Conservation (phyloP, 2,797 vertebrate genomes). For the Enteromius treurensis region DNA sequence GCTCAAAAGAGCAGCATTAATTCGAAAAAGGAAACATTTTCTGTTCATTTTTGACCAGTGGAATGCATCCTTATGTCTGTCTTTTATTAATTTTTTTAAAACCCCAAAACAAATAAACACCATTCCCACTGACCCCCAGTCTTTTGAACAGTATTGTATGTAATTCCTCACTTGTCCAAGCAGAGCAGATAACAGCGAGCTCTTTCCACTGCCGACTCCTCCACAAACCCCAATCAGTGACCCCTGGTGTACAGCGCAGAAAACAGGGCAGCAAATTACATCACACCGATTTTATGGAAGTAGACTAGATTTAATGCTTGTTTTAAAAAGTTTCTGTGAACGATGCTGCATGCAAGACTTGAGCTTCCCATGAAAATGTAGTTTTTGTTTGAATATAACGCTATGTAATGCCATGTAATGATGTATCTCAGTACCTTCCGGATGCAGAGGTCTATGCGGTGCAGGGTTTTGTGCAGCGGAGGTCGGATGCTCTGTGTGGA, state of each 20-base stretch:
- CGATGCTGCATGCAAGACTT: neutral
- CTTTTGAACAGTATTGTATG: slow-evolving; percentile 11
- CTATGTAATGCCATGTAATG: neutral
- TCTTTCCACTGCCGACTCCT: slow-evolving; percentile 81
- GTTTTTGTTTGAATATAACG: neutral
- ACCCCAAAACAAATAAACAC: neutral
- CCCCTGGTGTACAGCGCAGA: slow-evolving; percentile 67
- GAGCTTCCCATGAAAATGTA: neutral
- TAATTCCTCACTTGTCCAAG: slow-evolving; percentile 78
- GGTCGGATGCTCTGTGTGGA: slow-evolving; percentile 78
- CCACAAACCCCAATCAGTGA: slow-evolving; percentile 81
- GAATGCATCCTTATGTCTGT: neutral
- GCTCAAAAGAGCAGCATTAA: neutral
- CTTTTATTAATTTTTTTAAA: too few species aligned
- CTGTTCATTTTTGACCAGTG: neutral
- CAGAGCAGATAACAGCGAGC: slow-evolving; percentile 80
- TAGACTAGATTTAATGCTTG: neutral
- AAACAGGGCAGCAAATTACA: neutral
- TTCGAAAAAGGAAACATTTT: neutral
- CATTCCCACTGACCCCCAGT: neutral
- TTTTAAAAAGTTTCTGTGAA: neutral
- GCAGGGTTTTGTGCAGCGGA: slow-evolving; percentile 79
- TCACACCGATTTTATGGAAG: neutral
- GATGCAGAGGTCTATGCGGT: slow-evolving; percentile 75
- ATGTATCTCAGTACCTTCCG: slow-evolving; percentile 68